Conservation (phyloP, 2,113 vertebrate species). For the Nerophis lumbriciformis region DNA sequence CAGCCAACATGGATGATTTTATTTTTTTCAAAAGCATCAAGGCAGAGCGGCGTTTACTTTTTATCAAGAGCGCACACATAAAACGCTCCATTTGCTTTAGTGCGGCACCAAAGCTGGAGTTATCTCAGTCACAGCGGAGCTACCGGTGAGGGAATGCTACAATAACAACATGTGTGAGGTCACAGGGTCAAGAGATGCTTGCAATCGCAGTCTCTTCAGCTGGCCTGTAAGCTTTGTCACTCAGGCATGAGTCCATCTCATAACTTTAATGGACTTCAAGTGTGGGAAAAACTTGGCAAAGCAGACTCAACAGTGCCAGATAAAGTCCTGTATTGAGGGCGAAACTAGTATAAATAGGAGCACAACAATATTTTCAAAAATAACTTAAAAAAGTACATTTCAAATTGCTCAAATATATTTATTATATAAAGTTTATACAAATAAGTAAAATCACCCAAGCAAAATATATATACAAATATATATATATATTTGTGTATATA, state of each 20-base stretch:
- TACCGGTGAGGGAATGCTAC: not conserved
- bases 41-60: conserved; percentile 1
- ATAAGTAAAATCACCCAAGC: too few relatives aligned
- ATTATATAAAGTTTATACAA: too few relatives aligned
- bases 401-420: too few relatives aligned
- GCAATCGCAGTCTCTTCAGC: not conserved
- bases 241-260: not conserved
- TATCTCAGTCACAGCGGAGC: not conserved
- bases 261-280: conserved; percentile 2
- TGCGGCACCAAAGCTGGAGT: not conserved
- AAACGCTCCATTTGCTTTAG: not conserved
- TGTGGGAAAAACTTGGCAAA: conserved; percentile 4
- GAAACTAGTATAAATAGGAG: too few relatives aligned
- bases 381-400: too few relatives aligned
- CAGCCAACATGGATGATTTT: not conserved
- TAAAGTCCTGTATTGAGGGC: too few relatives aligned
- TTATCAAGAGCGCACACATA: not conserved
- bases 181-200: not conserved
- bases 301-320: not conserved
- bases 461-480: too few relatives aligned
- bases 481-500: too few relatives aligned
- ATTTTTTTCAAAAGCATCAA: not conserved
- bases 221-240: not conserved
- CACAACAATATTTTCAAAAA: too few relatives aligned
- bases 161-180: not conserved